Evolutionary conservation across 2,113 vertebrate genomes (phyloP).

Genomic region (Phalacrocorax brasilianus): DNA sequence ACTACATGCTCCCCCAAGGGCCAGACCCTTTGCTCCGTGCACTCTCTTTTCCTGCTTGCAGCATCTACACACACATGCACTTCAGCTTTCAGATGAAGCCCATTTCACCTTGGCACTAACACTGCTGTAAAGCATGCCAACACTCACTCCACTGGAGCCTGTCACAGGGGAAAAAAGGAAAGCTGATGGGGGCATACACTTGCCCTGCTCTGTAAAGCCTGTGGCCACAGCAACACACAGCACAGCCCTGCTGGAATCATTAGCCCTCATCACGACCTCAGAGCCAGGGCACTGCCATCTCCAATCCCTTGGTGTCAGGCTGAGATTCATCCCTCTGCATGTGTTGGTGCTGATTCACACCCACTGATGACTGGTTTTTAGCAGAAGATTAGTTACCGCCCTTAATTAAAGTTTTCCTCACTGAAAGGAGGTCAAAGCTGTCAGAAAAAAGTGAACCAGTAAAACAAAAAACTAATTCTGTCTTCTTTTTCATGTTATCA

Average conservation of each 20-base stretch:
- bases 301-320: neutral
- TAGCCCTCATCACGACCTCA: neutral
- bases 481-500: neutral
- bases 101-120: neutral
- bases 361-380: neutral
- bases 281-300: rapidly evolving
- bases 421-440: neutral
- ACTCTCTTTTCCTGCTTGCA: neutral
- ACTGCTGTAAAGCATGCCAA: neutral
- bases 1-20: neutral
- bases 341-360: neutral
- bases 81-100: neutral
- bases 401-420: neutral
- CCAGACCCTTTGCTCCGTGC: neutral
- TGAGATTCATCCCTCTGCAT: neutral
- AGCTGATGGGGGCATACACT: neutral
- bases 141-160: neutral
- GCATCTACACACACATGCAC: rapidly evolving
- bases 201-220: neutral
- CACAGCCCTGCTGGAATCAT: neutral
- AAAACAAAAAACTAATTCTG: neutral
- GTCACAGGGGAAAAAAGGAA: neutral
- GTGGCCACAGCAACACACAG: rapidly evolving
- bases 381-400: neutral
- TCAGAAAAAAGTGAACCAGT: neutral